A percentile compares a stretch with the other conserved stretches of the same genome.
These are phyloP conservation scores for Sphaerophoria rueppellii DNA, from an alignment of 2,888 invertebrate species.

Conservation along the genomic window DNA sequence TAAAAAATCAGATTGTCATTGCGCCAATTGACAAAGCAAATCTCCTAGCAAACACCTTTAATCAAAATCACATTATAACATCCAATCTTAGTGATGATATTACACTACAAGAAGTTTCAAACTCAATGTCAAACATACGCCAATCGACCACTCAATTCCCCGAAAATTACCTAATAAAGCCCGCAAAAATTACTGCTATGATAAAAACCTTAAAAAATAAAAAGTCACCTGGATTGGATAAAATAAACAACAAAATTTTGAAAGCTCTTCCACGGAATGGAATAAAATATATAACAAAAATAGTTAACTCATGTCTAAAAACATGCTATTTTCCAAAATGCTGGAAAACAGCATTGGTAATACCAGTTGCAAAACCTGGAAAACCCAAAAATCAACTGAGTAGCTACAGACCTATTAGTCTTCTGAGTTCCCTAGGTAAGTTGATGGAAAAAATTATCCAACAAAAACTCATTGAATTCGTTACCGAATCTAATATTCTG, in stretches of 20 bases:
- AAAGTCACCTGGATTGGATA: slow-evolving; percentile 19
- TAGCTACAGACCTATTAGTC: slow-evolving; percentile 27
- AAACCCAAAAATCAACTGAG: slow-evolving; percentile 8
- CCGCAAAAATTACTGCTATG: background rate
- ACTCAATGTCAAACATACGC: background rate
- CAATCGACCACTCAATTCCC: background rate
- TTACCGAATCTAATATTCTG: background rate
- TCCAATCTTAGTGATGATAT: slow-evolving; percentile 14
- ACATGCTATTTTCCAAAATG: slow-evolving; percentile 20
- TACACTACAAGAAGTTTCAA: slow-evolving; percentile 9
- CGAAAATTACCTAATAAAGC: background rate
- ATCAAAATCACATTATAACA: slow-evolving; percentile 23
- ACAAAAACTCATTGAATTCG: background rate
- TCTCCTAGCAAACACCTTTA: slow-evolving; percentile 38
- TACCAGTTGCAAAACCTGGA: slow-evolving; percentile 18
- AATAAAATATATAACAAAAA: slow-evolving; percentile 2
- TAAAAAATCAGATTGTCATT: slow-evolving; percentile 2
- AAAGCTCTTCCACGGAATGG: slow-evolving; percentile 4
- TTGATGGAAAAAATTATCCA: slow-evolving; percentile 28
- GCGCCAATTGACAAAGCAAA: slow-evolving; percentile 39
- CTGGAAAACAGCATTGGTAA: slow-evolving; percentile 23
- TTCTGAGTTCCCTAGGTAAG: slow-evolving; percentile 9
- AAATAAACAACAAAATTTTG: slow-evolving; percentile 17
- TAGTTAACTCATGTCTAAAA: slow-evolving; percentile 17
- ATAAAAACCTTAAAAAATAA: slow-evolving; percentile 2